phyloP scores from a whole-genome alignment of 2,888 invertebrate genomes.

The Myopa tessellatipennis region DNA sequence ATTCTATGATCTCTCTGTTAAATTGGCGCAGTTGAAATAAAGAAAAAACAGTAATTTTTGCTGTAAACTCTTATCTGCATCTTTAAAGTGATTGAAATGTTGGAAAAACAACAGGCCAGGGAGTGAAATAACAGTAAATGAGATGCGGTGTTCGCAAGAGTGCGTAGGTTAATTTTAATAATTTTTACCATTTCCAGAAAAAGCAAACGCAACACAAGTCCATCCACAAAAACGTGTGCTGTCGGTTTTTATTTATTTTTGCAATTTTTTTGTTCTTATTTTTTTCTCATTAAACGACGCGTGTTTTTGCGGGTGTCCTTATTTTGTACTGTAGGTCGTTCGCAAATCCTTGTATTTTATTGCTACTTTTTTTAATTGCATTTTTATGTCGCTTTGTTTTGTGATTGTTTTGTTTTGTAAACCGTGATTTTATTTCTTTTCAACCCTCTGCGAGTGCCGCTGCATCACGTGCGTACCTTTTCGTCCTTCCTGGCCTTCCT shows the following conservation, averaged over 20 bases:
- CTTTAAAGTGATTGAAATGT: no score
- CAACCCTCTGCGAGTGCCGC: background rate
- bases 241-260: background rate
- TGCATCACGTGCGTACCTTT: background rate
- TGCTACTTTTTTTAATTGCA: background rate
- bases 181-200: background rate
- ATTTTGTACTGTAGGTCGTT: background rate
- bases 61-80: no score
- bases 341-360: background rate
- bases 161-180: no score
- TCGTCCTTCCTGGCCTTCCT: background rate
- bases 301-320: background rate
- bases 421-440: background rate
- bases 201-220: conserved; percentile 20
- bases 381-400: background rate
- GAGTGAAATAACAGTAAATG: no score
- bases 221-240: background rate
- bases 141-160: no score
- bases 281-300: background rate
- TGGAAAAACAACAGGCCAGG: no score
- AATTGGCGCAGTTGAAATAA: no score
- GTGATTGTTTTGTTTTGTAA: background rate
- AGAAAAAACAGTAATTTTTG: no score
- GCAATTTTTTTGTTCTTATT: background rate
- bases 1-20: no score